Evolutionary conservation across 2,797 vertebrate species (phyloP).

Genomic region (Clarias pachynema): DNA sequence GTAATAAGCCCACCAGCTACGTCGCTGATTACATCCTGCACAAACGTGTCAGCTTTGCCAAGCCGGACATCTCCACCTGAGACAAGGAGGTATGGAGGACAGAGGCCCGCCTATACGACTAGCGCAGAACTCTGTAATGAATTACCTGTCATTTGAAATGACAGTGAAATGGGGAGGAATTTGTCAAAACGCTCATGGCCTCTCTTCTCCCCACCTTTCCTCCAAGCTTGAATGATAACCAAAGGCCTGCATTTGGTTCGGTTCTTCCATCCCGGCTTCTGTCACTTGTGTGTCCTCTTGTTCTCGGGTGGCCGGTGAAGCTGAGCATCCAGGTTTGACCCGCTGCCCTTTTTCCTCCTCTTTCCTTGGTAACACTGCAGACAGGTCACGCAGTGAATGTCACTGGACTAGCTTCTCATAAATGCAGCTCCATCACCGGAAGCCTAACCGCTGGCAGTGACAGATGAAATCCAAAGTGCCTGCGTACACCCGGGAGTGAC

Average conservation of each 20-base stretch:
- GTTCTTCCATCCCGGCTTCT: slow-evolving; percentile 23
- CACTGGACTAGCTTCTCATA: slow-evolving; percentile 9
- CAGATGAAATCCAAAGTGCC: slow-evolving; percentile 45
- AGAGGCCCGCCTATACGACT: slow-evolving; percentile 30
- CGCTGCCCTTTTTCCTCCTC: slow-evolving; percentile 10
- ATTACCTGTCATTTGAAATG: slow-evolving; percentile 58
- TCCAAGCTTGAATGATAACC: not conserved
- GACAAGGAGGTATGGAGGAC: slow-evolving; percentile 51
- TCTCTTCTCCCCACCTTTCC: slow-evolving; percentile 42
- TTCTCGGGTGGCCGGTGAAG: slow-evolving; percentile 27
- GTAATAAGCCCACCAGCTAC: slow-evolving; percentile 73
- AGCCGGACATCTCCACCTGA: slow-evolving; percentile 42
- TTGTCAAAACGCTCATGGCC: slow-evolving; percentile 49
- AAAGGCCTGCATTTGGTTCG: slow-evolving; percentile 10
- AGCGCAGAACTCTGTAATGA: slow-evolving; percentile 48
- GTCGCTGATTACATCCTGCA: slow-evolving; percentile 61
- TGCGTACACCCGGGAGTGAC: slow-evolving; percentile 36
- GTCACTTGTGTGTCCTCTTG: slow-evolving; percentile 10
- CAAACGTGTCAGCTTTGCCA: slow-evolving; percentile 41
- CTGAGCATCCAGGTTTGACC: slow-evolving; percentile 20
- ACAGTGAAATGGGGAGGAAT: slow-evolving; percentile 47
- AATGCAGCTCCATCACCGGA: slow-evolving; percentile 28
- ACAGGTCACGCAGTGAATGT: not conserved
- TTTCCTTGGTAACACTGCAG: not conserved
- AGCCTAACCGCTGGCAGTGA: slow-evolving; percentile 26